Conservation (phyloP, 2,888 invertebrate genomes). For the Rhyacophila evoluta region DNA sequence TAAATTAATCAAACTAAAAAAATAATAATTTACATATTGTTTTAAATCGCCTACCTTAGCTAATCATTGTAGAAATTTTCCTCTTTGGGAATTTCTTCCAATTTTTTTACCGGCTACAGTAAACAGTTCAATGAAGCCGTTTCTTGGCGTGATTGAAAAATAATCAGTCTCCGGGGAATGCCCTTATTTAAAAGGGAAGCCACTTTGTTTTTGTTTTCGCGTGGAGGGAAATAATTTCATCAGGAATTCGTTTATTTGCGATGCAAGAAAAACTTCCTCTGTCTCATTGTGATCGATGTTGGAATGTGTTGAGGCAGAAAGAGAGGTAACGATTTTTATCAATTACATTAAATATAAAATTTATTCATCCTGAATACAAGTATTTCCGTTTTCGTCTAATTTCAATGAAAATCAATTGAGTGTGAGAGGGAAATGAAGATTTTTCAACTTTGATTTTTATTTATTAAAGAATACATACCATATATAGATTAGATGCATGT, state of each 20-base stretch:
- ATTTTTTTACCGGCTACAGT: neutral
- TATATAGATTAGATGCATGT: no score
- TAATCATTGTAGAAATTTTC: no score
- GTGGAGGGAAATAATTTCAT: conserved; percentile 48
- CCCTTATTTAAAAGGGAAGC: conserved; percentile 47
- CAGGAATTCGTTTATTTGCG: conserved; percentile 28
- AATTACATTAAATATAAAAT: no score
- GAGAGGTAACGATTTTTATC: neutral
- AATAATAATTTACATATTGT: no score
- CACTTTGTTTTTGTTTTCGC: conserved; percentile 29
- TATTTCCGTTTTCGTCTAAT: neutral
- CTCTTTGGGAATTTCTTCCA: neutral
- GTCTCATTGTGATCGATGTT: neutral
- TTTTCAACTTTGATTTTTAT: conserved; percentile 35
- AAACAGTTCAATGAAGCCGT: conserved; percentile 41
- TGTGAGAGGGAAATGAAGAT: conserved; percentile 29
- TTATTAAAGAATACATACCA: no score
- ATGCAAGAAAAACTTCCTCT: conserved; percentile 23
- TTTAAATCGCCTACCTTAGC: no score
- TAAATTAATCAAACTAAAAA: no score
- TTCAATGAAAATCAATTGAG: conserved; percentile 20
- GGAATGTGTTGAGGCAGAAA: neutral
- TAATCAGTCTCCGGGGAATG: conserved; percentile 52
- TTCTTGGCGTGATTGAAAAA: conserved; percentile 51
- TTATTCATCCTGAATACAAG: neutral